Percentiles rank a stretch among this genome's conserved stretches.
Evolutionary conservation across 64 coral and sea anemone species (phyloP).

Genomic region (Cladopsammia gracilis): DNA sequence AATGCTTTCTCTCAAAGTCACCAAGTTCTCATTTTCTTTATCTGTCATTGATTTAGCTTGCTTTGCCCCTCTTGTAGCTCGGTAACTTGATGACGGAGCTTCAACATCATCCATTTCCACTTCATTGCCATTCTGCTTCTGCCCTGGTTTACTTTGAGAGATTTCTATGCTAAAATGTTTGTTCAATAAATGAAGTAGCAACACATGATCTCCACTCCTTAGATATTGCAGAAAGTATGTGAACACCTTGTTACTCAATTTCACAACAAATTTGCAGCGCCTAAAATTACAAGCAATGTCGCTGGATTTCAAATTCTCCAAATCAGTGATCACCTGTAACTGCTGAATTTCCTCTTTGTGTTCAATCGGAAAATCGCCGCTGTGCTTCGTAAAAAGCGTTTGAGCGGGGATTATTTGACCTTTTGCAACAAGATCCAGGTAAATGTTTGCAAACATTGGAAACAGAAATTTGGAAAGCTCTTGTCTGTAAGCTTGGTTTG

Average conservation of each 20-base stretch:
- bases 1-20: constrained; percentile 85
- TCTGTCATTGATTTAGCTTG: constrained; percentile 63
- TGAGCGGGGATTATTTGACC: constrained; percentile 71
- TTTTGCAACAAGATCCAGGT: constrained; percentile 92
- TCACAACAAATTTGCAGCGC: constrained; percentile 88
- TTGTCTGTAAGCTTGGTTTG: constrained; percentile 87
- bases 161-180: constrained; percentile 90
- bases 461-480: constrained; percentile 90
- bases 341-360: constrained; percentile 97
- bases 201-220: constrained; percentile 75
- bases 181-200: constrained; percentile 92
- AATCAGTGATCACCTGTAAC: constrained; percentile 91
- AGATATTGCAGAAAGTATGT: constrained; percentile 98
- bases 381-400: constrained; percentile 84
- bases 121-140: constrained; percentile 57
- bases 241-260: constrained; percentile 90
- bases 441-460: constrained; percentile 94
- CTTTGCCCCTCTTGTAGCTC: constrained; percentile 65
- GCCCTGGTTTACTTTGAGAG: constrained; percentile 84
- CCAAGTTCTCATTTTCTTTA: constrained; percentile 68
- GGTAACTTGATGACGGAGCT: neutral
- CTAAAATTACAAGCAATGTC: constrained; percentile 92
- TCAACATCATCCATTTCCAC: constrained; percentile 59
- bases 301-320: constrained; percentile 92
- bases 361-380: constrained; percentile 81